Percentiles rank a stretch among this genome's conserved stretches.
phyloP scores from a whole-genome alignment of 2,797 vertebrate species.

The Avahi laniger region DNA sequence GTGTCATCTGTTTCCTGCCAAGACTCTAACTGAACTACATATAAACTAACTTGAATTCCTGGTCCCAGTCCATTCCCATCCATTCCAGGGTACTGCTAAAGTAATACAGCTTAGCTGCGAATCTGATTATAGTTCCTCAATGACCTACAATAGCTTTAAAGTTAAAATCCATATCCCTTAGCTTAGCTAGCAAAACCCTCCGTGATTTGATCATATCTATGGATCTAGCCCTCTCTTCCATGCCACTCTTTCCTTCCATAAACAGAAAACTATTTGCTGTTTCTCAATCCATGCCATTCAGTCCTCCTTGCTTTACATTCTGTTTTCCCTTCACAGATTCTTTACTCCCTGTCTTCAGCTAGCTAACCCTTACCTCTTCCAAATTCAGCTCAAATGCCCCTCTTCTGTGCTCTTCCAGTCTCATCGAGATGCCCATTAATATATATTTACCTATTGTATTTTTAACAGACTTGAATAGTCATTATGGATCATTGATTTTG shows the following conservation, averaged over 20 bases:
- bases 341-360: not conserved
- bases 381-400: not conserved
- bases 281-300: not conserved
- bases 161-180: not conserved
- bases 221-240: not conserved
- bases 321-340: not conserved
- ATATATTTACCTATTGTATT: not conserved
- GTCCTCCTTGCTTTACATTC: not conserved
- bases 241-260: not conserved
- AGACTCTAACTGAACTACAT: not conserved
- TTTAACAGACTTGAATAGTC: not conserved
- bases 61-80: not conserved
- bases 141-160: not conserved
- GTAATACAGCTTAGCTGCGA: slow-evolving; percentile 4
- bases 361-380: not conserved
- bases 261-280: not conserved
- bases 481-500: not conserved
- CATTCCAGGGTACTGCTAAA: not conserved
- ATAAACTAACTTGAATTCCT: not conserved
- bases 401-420: not conserved
- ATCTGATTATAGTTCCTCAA: not conserved
- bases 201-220: not conserved
- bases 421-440: not conserved
- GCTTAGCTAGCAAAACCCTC: not conserved
- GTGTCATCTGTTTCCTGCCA: slow-evolving; percentile 29